A percentile compares a stretch with the other conserved stretches of the same genome.
Evolutionary conservation across 2,888 invertebrate species (phyloP).

Genomic region (Xestia rhomboidea): DNA sequence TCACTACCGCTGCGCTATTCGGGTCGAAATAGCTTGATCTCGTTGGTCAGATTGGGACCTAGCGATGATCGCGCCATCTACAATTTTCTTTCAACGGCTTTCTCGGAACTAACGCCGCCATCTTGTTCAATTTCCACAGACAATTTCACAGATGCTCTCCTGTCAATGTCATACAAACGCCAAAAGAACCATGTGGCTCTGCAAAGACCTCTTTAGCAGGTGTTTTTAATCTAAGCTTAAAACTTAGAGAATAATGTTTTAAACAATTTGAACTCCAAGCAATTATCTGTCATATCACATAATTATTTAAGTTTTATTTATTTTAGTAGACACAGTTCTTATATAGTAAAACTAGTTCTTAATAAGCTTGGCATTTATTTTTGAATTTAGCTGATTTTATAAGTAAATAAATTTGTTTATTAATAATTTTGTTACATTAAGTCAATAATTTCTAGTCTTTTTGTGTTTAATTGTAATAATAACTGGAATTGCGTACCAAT

Average conservation of each 20-base stretch:
- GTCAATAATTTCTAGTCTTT: constrained; percentile 1
- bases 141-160: background rate
- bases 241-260: constrained; percentile 38
- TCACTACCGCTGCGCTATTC: no score
- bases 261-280: constrained; percentile 65
- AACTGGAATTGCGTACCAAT: constrained; percentile 29
- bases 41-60: background rate
- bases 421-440: constrained; percentile 2
- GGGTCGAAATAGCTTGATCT: no score
- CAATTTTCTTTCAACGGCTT: background rate
- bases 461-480: constrained; percentile 1
- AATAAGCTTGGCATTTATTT: constrained; percentile 69
- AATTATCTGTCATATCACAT: constrained; percentile 78
- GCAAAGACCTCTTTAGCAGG: constrained; percentile 18
- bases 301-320: constrained; percentile 55
- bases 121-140: background rate
- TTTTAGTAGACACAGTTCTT: constrained; percentile 18
- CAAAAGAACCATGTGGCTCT: background rate
- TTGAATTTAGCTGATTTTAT: constrained; percentile 50
- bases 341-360: constrained; percentile 50
- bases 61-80: background rate
- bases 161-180: background rate
- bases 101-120: background rate
- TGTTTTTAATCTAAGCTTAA: constrained; percentile 29
- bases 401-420: background rate